phyloP scores from a whole-genome alignment of 2,797 vertebrate species.

The Thripadectes ignobilis region DNA sequence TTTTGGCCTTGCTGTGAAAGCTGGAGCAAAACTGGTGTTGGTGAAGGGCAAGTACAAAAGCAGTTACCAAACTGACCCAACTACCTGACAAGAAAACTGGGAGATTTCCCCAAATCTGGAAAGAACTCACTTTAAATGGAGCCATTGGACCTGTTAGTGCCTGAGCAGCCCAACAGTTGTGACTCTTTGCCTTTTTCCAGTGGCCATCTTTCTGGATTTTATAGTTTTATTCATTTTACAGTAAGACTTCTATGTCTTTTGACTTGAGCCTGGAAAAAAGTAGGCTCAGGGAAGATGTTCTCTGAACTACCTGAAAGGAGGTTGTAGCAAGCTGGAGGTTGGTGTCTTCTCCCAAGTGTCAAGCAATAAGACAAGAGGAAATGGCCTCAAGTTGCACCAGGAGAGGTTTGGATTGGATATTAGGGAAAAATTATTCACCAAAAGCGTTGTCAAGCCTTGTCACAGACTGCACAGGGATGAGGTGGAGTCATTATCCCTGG shows the following conservation, averaged over 20 bases:
- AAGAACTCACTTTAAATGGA: neutral
- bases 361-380: neutral
- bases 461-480: neutral
- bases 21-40: neutral
- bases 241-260: neutral
- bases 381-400: neutral
- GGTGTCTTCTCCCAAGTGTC: neutral
- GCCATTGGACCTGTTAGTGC: neutral
- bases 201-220: fast-evolving
- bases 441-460: neutral
- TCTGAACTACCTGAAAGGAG: neutral
- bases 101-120: neutral
- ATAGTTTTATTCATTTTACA: neutral
- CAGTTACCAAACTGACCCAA: neutral
- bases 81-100: neutral
- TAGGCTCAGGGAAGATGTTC: neutral
- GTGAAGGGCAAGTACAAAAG: neutral
- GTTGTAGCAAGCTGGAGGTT: neutral
- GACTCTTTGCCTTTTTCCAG: neutral
- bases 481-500: neutral
- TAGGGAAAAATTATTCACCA: neutral
- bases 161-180: neutral
- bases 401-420: fast-evolving
- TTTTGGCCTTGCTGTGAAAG: neutral
- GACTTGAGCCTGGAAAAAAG: neutral